phyloP scores from a whole-genome alignment of 2,888 invertebrate genomes.

The Aleiodes testaceus region DNA sequence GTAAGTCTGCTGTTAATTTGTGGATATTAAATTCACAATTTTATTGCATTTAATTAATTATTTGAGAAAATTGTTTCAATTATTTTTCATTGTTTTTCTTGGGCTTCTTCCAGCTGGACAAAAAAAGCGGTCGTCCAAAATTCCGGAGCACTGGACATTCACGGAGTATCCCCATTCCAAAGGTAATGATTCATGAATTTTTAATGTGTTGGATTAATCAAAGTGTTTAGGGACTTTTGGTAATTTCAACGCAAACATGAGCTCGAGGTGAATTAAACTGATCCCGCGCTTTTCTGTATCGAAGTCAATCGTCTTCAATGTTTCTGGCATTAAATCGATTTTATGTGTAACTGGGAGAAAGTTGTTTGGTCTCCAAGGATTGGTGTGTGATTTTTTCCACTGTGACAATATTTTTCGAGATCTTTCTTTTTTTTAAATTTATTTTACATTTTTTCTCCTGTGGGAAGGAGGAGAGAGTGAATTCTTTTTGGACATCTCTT shows the following conservation, averaged over 20 bases:
- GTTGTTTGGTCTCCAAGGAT: conserved; percentile 35
- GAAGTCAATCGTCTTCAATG: conserved; percentile 3
- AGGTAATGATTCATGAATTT: conserved; percentile 37
- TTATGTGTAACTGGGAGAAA: conserved; percentile 1
- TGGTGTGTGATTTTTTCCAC: conserved; percentile 5
- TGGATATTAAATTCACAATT: not conserved
- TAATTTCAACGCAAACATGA: too few relatives aligned
- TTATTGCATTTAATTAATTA: not conserved
- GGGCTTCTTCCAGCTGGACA: conserved; percentile 43
- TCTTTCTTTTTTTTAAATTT: not conserved
- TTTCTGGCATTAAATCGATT: conserved; percentile 17
- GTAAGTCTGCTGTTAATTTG: conserved; percentile 42
- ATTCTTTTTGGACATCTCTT: too few relatives aligned
- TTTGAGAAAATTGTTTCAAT: not conserved
- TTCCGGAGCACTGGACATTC: conserved; percentile 45
- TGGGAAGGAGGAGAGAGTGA: too few relatives aligned
- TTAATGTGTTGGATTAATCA: not conserved
- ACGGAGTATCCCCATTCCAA: conserved; percentile 32
- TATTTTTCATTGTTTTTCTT: not conserved
- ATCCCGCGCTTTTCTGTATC: conserved; percentile 40
- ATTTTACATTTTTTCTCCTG: too few relatives aligned
- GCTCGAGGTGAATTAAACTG: conserved; percentile 32
- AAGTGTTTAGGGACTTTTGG: too few relatives aligned
- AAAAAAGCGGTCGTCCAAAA: conserved; percentile 45
- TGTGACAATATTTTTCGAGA: not conserved